Evolutionary conservation across 1,140 invertebrate species (phyloP).

Genomic region (Bombus difficillimus): DNA sequence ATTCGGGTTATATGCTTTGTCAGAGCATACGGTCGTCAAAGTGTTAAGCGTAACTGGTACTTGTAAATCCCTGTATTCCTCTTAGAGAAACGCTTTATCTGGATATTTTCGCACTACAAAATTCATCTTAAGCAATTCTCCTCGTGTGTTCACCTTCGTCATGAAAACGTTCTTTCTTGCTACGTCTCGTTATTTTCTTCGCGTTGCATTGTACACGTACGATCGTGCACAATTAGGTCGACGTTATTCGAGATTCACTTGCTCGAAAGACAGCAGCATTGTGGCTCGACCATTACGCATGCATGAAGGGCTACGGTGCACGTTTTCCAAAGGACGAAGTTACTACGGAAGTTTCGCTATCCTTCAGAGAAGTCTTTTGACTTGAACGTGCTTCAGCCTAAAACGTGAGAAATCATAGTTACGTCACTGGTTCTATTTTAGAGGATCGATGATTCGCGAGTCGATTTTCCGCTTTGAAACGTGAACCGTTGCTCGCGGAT

Average conservation of each 20-base stretch:
- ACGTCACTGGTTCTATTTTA: neutral
- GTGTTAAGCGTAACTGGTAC: too few species aligned
- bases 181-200: too few species aligned
- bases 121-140: too few species aligned
- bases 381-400: conserved; percentile 4
- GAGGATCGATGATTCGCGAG: conserved; percentile 17
- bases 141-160: too few species aligned
- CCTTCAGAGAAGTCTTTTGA: conserved; percentile 19
- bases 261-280: neutral
- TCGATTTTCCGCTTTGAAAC: conserved; percentile 1
- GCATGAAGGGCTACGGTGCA: neutral
- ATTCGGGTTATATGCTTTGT: too few species aligned
- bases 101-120: too few species aligned
- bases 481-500: neutral
- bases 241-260: conserved; percentile 17
- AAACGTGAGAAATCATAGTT: neutral
- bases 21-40: too few species aligned
- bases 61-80: too few species aligned
- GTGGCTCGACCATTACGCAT: neutral
- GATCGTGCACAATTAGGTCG: too few species aligned
- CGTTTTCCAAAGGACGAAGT: neutral
- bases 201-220: too few species aligned
- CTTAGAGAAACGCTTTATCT: too few species aligned
- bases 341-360: conserved; percentile 8
- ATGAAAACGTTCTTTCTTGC: too few species aligned